Conservation (phyloP, 2,797 vertebrate species). For the Falco naumanni region DNA sequence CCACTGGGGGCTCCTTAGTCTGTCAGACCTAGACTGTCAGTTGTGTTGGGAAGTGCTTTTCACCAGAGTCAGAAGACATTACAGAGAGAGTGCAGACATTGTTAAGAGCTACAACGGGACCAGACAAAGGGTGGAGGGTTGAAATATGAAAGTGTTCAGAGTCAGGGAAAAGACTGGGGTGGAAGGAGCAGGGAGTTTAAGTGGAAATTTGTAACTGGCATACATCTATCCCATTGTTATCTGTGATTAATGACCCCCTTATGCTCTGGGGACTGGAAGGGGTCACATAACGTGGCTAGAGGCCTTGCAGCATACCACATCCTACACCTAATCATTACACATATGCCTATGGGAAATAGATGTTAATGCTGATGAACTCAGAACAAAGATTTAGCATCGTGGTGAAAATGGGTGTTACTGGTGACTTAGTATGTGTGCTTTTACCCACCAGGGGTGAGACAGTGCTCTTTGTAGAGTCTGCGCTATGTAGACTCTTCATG, state of each 20-base stretch:
- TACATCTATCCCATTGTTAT: background rate
- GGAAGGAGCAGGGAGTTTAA: background rate
- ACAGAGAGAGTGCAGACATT: background rate
- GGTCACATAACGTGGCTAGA: background rate
- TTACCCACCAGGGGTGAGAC: background rate
- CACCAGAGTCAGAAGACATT: background rate
- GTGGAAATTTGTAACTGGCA: background rate
- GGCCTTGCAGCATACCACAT: background rate
- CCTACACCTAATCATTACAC: background rate
- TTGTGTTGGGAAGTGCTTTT: background rate
- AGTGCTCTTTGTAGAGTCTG: background rate
- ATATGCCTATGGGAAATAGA: background rate
- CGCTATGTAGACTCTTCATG: background rate
- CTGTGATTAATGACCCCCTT: slow-evolving; percentile 1
- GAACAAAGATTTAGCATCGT: background rate
- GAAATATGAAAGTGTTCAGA: background rate
- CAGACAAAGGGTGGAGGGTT: background rate
- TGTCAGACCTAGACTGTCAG: background rate
- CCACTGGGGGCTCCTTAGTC: slow-evolving; percentile 37
- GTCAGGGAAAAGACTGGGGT: background rate
- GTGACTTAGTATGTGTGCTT: background rate
- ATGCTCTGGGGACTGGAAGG: background rate
- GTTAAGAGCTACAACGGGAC: background rate
- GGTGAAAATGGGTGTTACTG: background rate
- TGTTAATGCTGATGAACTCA: background rate